Percentiles rank a stretch among this genome's conserved stretches.
phyloP scores from a whole-genome alignment of 1,140 invertebrate species.

The Heliconius congener region DNA sequence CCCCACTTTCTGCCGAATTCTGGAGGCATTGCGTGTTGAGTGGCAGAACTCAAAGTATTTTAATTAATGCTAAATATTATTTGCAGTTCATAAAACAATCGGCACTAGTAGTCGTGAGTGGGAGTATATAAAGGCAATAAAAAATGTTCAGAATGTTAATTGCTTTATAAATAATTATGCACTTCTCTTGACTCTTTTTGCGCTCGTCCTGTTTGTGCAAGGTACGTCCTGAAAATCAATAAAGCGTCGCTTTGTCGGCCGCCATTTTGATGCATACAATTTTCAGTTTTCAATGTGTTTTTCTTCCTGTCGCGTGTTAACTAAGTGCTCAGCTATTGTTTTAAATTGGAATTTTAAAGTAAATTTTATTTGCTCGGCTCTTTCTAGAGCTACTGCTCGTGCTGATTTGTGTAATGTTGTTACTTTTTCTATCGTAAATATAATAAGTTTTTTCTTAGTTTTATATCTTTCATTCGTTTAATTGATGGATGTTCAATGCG shows the following conservation, averaged over 20 bases:
- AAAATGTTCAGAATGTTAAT: not conserved
- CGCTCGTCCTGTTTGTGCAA: not conserved
- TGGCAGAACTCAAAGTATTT: too few species aligned
- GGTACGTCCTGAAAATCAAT: conserved; percentile 8
- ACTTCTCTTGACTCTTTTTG: not conserved
- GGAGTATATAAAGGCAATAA: not conserved
- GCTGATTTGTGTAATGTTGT: not conserved
- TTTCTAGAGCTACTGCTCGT: not conserved
- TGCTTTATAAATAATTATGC: not conserved
- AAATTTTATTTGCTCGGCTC: not conserved
- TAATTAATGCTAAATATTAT: not conserved
- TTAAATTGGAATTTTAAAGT: not conserved
- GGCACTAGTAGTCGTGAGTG: not conserved
- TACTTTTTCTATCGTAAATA: not conserved
- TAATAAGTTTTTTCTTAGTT: not conserved
- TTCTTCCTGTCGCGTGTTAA: not conserved
- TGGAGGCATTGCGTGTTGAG: too few species aligned
- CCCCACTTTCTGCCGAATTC: too few species aligned
- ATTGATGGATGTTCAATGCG: too few species aligned
- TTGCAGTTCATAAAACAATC: not conserved
- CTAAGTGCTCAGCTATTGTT: not conserved
- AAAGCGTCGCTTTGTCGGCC: not conserved
- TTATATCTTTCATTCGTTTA: not conserved
- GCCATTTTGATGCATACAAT: conserved; percentile 1
- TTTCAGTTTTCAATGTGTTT: not conserved